Base-by-base conservation (phyloP, 2,113 vertebrate species). In the Hypocryptadius cinnamomeus region DNA sequence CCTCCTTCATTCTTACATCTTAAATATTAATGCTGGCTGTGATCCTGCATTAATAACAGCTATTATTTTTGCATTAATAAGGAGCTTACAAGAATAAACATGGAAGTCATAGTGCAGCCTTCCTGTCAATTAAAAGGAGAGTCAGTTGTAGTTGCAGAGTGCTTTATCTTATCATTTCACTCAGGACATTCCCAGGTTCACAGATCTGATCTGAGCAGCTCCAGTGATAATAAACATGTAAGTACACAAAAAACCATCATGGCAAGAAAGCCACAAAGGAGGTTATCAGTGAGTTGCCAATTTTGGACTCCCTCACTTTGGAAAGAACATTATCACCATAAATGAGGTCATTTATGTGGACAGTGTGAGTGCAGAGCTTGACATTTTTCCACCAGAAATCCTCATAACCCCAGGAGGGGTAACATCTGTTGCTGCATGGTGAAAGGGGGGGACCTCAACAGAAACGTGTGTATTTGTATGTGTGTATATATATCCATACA, bases 21-120 rank as follows among this genome's bases (percentile, higher is more conserved):
- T 97, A 96, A 98, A 97, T 97, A 97, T 97, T 96, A 97, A 97
- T 95, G 95, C 94, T 51, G 92, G 79, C 92, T 96, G 96, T 96
- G 96, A 96, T 96, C 96, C 96, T 92, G 97, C 97, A 97, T 97
- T 95, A 97, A 97, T 95, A 97, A 93, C 94, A 96, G 92, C 96
- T 97, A 97, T 97, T 97, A 97, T 97, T 97, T 97, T 97, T 97
- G 96, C 94, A 95, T 97, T 97, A 96, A 97, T 97, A 97, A 97
- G 96, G 96, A 94, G 97, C 96, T 97, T 96, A 96, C 95, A 96
- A 97, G 97, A 97, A 97, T 97, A 97, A 97, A 97, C 95, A 97
- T 92, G 95, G 97, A 97, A 97, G 96, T 88, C 96, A 97, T 87
- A 94, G 96, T 96, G 93, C 90, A 95, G 95, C 89, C 95, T 96